Evolutionary conservation across 2,113 vertebrate genomes (phyloP).

Genomic region (Catharus bicknelli): DNA sequence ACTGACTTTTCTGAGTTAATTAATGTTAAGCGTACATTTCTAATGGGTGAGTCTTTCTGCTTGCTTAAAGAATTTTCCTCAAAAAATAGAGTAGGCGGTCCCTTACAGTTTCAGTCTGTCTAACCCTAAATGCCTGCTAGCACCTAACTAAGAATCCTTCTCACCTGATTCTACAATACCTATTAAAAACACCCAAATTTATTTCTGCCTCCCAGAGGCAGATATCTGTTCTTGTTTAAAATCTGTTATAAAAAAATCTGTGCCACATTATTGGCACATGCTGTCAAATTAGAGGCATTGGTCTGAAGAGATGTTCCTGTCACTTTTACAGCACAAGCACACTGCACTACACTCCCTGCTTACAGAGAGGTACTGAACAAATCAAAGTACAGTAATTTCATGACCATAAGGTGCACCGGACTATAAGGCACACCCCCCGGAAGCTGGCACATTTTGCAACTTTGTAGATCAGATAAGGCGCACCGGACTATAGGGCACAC

Average conservation of each 20-base stretch:
- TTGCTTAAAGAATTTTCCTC: neutral
- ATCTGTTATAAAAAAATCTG: neutral
- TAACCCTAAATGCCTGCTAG: neutral
- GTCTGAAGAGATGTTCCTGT: accelerated
- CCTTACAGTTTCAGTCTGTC: neutral
- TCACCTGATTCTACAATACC: neutral
- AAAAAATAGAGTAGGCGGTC: accelerated
- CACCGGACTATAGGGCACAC: too few relatives aligned
- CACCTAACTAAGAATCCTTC: neutral
- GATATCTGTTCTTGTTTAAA: neutral
- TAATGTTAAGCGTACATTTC: neutral
- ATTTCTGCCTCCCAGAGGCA: neutral
- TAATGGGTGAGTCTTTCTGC: neutral
- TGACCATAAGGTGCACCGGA: too few relatives aligned
- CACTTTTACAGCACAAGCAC: neutral
- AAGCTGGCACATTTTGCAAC: too few relatives aligned
- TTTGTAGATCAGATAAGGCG: too few relatives aligned
- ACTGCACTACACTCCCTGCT: neutral
- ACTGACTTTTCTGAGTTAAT: neutral
- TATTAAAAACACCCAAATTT: neutral
- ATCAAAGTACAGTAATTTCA: neutral
- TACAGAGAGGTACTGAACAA: neutral
- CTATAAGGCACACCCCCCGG: too few relatives aligned
- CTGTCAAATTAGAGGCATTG: neutral
- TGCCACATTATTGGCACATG: neutral